Base-by-base conservation (phyloP, 2,797 vertebrate genomes). In the Otolemur crassicaudatus region DNA sequence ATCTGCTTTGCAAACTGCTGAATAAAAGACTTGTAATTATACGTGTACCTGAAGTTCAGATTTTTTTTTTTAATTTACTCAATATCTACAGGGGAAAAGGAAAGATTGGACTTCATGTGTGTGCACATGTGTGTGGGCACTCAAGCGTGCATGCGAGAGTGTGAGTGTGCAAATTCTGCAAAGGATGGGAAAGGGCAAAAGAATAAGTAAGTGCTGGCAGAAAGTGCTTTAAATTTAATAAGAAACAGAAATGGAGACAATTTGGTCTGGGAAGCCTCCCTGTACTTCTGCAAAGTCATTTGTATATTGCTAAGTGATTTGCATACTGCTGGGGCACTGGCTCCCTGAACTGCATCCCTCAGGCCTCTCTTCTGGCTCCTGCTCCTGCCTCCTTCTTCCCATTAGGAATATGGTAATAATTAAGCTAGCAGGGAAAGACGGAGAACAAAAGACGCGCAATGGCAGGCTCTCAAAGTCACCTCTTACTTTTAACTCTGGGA, bases 301-400 rank as follows among this genome's bases (percentile, higher is more conserved):
- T 96, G 84, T 76, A 43, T 88, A 80, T 92, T 93, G 94, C 83
- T 85, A 77, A 95, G 81, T 90, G 94, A 97, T 97, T 95, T 98
- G 93, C 93, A 97, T 93, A 46, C 49, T 63, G 17, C 81, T 86
- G 43, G 94, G 94, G 76, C 89, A 16, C 75, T 0, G 7, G 43
- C 72, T 91, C 87, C 80, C 91, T 63, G 94, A 25, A 53, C 89
- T 49, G 75, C 1, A 12, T 60, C 91, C 87, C 95, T 13, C 16
- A 60, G 90, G 83, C 76, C 60, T 90, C 63, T 91, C 63, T 82
- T 83, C 60, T 53, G 2, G 5, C 34, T 89, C 37, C 61, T 17
- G 10, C 63, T 75, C 20, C 76, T 63, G 87, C 89, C 65, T 92
- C 75, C 46, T 72, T 82, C 84, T 69, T 92, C 90, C 77, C 94